These are phyloP conservation scores for Orthosia gracilis DNA, from an alignment of 2,888 invertebrate genomes.

Conservation along the genomic window DNA sequence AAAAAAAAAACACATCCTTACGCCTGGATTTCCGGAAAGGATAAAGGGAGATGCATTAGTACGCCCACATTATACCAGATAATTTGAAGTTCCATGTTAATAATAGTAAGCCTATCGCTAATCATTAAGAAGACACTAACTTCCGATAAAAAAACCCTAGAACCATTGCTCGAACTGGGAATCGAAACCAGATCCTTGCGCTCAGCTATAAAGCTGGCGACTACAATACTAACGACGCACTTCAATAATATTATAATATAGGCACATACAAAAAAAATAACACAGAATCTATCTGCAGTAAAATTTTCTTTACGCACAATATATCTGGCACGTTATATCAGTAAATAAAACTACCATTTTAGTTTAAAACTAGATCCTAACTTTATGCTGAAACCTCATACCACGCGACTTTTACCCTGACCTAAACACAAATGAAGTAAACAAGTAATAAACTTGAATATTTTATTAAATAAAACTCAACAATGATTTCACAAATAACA, in stretches of 20 bases:
- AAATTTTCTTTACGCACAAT: constrained; percentile 28
- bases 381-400: constrained; percentile 33
- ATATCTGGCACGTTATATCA: constrained; percentile 7
- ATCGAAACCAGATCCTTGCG: neutral
- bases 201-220: too few species aligned
- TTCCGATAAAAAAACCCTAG: neutral
- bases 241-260: neutral
- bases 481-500: constrained; percentile 87
- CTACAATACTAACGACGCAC: too few species aligned
- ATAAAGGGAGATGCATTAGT: neutral
- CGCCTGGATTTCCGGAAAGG: accelerated
- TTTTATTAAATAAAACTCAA: constrained; percentile 90
- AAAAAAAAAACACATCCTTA: neutral
- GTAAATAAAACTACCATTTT: constrained; percentile 18
- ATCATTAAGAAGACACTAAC: neutral
- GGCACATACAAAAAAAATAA: neutral
- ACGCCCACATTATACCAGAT: neutral
- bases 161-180: neutral
- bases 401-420: neutral
- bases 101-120: too few species aligned
- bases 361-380: constrained; percentile 26
- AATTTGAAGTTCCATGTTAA: neutral
- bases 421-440: constrained; percentile 39
- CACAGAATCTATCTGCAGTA: constrained; percentile 13
- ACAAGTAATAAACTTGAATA: constrained; percentile 71